phyloP scores from a whole-genome alignment of 2,113 vertebrate species.

The Desmodus rotundus region DNA sequence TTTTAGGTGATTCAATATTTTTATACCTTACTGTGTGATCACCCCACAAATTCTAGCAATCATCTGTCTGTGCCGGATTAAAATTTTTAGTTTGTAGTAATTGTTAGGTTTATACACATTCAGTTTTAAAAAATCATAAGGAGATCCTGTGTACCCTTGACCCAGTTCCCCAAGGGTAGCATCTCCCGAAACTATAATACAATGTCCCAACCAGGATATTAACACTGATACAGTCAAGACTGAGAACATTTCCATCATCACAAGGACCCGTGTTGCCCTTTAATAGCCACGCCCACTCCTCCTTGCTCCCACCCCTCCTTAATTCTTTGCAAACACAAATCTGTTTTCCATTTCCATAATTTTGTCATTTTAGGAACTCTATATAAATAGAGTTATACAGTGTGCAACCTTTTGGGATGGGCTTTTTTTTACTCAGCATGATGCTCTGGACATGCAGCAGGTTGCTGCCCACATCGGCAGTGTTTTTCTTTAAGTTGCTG shows the following conservation, averaged over 20 bases:
- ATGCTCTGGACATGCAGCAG: not conserved
- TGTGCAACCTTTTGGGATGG: not conserved
- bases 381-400: not conserved
- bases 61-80: not conserved
- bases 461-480: accelerated
- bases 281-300: not conserved
- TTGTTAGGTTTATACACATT: not conserved
- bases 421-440: not conserved
- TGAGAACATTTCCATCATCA: not conserved
- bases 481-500: not conserved
- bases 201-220: not conserved
- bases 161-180: not conserved
- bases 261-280: not conserved
- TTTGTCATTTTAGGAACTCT: not conserved
- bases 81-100: not conserved
- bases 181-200: not conserved
- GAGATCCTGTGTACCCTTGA: not conserved
- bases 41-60: not conserved
- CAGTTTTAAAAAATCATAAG: not conserved
- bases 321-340: not conserved
- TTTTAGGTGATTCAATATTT: not conserved
- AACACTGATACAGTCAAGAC: not conserved
- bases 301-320: not conserved
- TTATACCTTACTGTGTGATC: not conserved
- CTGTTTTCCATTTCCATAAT: not conserved